These are phyloP conservation scores for Eira barbara DNA, from an alignment of 2,113 vertebrate genomes.

Conservation along the genomic window DNA sequence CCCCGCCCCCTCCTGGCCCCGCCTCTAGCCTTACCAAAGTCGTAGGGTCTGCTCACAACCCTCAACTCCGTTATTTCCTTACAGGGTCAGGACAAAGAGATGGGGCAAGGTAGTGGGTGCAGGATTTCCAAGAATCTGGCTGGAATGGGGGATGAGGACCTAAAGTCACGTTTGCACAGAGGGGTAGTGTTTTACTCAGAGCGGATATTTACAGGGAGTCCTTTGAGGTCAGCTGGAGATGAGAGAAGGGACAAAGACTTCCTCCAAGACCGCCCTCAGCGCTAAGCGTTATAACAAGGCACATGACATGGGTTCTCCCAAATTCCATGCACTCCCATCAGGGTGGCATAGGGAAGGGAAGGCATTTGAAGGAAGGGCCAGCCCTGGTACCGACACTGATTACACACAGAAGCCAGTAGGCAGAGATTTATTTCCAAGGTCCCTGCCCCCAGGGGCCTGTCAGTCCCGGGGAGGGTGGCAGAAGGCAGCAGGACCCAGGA, in stretches of 20 bases:
- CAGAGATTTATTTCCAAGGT: conserved; percentile 70
- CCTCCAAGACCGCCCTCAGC: neutral
- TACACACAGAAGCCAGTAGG: conserved; percentile 43
- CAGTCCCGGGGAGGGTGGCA: neutral
- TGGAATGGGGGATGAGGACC: neutral
- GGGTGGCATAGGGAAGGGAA: neutral
- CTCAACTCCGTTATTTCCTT: neutral
- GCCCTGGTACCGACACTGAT: neutral
- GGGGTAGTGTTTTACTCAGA: neutral
- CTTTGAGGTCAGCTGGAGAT: neutral
- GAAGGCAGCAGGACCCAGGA: neutral
- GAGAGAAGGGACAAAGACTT: neutral
- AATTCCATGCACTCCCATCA: neutral
- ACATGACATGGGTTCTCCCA: neutral
- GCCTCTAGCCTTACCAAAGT: neutral
- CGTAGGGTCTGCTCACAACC: neutral
- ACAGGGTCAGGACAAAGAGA: neutral
- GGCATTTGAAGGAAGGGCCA: neutral
- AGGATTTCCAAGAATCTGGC: neutral
- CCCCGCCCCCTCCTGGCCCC: neutral
- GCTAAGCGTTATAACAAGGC: neutral
- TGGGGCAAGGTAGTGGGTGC: neutral
- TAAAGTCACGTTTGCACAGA: neutral
- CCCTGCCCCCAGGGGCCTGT: conserved; percentile 20
- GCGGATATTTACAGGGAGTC: neutral